Evolutionary conservation across 2,113 vertebrate species (phyloP).

Genomic region (Oreamnos americanus): DNA sequence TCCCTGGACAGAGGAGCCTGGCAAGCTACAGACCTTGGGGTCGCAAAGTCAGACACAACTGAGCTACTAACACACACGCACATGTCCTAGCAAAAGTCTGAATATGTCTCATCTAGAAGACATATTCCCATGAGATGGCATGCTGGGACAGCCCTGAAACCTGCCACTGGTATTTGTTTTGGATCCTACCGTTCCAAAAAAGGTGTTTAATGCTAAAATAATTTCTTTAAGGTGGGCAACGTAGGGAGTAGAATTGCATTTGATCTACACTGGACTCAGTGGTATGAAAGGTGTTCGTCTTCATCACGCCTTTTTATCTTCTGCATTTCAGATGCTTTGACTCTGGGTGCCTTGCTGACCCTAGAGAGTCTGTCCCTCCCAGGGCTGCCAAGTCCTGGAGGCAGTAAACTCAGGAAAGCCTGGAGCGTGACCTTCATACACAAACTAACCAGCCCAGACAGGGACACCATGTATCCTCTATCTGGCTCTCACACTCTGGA

Average conservation of each 20-base stretch:
- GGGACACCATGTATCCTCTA: not conserved
- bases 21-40: not conserved
- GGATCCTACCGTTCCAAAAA: not conserved
- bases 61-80: not conserved
- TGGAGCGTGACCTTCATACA: not conserved
- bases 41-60: not conserved
- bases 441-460: not conserved
- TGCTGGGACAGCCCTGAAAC: fast-evolving
- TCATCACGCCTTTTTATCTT: not conserved
- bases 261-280: not conserved
- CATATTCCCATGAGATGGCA: not conserved
- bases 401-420: not conserved
- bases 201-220: not conserved
- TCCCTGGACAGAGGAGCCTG: not conserved
- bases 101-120: not conserved
- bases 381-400: not conserved
- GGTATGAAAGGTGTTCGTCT: not conserved
- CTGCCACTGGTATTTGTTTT: not conserved
- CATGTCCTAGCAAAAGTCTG: not conserved
- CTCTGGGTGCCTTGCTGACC: not conserved
- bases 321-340: not conserved
- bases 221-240: not conserved
- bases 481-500: not conserved
- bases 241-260: not conserved
- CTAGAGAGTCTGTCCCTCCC: not conserved